Conservation (phyloP, 2,888 invertebrate genomes). For the Ochropleura leucogaster region DNA sequence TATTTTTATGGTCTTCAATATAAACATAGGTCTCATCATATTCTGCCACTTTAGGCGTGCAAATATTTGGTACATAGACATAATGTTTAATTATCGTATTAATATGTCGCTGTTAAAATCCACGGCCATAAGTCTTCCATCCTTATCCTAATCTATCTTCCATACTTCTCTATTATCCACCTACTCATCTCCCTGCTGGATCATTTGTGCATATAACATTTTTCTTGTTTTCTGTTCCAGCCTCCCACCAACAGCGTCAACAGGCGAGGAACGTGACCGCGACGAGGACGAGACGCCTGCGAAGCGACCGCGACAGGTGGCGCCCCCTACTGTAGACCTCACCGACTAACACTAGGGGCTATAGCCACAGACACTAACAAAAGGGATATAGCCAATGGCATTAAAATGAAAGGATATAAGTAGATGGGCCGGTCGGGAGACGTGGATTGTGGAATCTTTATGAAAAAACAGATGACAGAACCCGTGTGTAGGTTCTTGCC, state of each 20-base stretch:
- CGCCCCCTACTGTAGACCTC: constrained; percentile 82
- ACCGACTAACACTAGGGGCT: constrained; percentile 67
- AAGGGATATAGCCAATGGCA: constrained; percentile 65
- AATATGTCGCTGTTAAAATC: background rate
- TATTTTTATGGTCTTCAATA: no score
- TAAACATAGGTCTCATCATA: no score
- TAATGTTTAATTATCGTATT: background rate
- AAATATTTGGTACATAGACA: no score
- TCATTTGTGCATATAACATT: background rate
- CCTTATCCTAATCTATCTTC: background rate
- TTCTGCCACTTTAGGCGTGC: no score
- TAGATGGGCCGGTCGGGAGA: constrained; percentile 7
- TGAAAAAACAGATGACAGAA: background rate
- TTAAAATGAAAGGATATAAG: constrained; percentile 26
- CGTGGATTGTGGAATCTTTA: constrained; percentile 53
- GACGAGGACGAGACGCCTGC: constrained; percentile 84
- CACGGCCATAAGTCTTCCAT: background rate
- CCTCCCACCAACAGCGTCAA: constrained; percentile 79
- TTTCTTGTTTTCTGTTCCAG: constrained; percentile 70
- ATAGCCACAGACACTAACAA: constrained; percentile 52
- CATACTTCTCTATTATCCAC: background rate
- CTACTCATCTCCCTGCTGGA: background rate
- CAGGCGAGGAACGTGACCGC: constrained; percentile 79
- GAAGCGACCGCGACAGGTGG: constrained; percentile 90
- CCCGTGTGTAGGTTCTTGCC: background rate